phyloP scores from a whole-genome alignment of 2,888 invertebrate species.

The Sipha maydis region DNA sequence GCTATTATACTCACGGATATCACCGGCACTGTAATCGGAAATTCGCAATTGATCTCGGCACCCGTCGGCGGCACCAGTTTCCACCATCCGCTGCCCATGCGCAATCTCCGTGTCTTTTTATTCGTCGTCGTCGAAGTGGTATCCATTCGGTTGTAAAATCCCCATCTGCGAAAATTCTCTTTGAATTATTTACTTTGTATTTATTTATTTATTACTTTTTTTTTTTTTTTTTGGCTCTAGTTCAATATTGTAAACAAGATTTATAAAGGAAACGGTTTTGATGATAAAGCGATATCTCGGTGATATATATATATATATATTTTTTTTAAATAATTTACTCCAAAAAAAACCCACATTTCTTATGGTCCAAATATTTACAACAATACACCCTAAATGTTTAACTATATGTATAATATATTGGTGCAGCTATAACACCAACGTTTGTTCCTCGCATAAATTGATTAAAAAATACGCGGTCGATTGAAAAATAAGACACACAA shows the following conservation, averaged over 20 bases:
- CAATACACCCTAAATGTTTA: background rate
- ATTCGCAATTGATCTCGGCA: slow-evolving; percentile 66
- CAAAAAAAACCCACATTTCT: background rate
- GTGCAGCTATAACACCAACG: background rate
- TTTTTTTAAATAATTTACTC: slow-evolving; percentile 9
- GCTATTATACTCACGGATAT: slow-evolving; percentile 64
- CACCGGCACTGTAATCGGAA: slow-evolving; percentile 64
- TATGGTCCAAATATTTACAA: slow-evolving; percentile 18
- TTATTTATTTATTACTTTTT: background rate
- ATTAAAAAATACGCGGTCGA: background rate
- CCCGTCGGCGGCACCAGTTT: slow-evolving; percentile 64
- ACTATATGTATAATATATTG: background rate
- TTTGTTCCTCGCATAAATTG: background rate
- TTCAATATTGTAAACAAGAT: slow-evolving; percentile 24
- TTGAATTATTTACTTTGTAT: slow-evolving; percentile 21
- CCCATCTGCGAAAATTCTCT: slow-evolving; percentile 49
- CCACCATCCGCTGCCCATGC: slow-evolving; percentile 65
- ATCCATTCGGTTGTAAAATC: slow-evolving; percentile 57
- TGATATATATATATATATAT: background rate
- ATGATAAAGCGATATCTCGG: slow-evolving; percentile 28
- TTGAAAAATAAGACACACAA: background rate
- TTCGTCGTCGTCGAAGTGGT: slow-evolving; percentile 12
- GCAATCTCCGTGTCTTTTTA: slow-evolving; percentile 64
- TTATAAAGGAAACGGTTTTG: slow-evolving; percentile 37
- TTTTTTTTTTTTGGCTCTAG: slow-evolving; percentile 1